These are phyloP conservation scores for Scrobipalpa atriplicella DNA, from an alignment of 2,888 invertebrate species.

Conservation along the genomic window DNA sequence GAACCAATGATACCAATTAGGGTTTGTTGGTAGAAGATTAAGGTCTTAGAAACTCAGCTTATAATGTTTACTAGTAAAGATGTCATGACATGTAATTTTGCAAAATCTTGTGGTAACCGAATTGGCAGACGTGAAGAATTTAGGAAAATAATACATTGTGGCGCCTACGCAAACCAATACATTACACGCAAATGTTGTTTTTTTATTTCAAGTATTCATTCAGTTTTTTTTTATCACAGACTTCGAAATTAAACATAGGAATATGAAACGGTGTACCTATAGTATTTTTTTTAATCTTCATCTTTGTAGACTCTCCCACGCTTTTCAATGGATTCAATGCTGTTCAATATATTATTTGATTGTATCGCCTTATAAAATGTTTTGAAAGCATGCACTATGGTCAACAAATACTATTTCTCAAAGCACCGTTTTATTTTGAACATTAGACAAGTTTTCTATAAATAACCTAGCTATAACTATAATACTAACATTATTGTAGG, in stretches of 20 bases:
- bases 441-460: not conserved
- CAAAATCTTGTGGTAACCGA: not conserved
- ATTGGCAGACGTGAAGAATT: constrained; percentile 1
- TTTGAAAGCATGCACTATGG: not conserved
- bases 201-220: constrained; percentile 18
- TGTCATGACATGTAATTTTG: not conserved
- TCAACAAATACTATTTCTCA: not conserved
- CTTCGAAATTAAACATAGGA: not conserved
- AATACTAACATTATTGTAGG: not conserved
- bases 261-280: too few species aligned
- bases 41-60: too few species aligned
- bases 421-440: constrained; percentile 2
- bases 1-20: too few species aligned
- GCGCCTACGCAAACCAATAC: constrained; percentile 11
- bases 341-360: not conserved
- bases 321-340: not conserved
- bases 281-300: not conserved
- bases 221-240: constrained; percentile 6
- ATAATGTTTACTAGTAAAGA: too few species aligned
- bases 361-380: not conserved
- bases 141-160: not conserved
- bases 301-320: not conserved
- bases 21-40: too few species aligned
- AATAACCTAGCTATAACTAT: too few species aligned
- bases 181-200: constrained; percentile 13